A percentile compares a stretch with the other conserved stretches of the same genome.
phyloP scores from a whole-genome alignment of 2,888 invertebrate genomes.

The Lacanobia wlatinum region DNA sequence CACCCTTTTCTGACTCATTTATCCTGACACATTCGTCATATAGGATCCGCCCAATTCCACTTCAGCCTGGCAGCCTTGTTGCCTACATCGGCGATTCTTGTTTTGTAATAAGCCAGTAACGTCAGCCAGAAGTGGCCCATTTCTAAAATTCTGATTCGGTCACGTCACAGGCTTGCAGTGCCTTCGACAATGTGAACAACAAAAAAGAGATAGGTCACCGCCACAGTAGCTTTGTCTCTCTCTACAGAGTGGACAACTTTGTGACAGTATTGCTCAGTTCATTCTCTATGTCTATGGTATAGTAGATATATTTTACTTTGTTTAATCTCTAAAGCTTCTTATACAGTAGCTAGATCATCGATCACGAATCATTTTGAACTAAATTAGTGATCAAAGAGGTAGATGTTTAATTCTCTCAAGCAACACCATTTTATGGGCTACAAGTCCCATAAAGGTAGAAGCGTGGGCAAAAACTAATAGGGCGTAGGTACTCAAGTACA shows the following conservation, averaged over 20 bases:
- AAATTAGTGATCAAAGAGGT: neutral
- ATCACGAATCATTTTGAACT: no score
- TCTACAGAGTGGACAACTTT: neutral
- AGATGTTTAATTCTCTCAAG: neutral
- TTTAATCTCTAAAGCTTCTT: neutral
- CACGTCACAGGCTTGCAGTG: neutral
- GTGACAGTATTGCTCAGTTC: neutral
- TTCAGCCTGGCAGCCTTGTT: neutral
- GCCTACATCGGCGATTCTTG: no score
- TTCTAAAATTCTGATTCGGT: no score
- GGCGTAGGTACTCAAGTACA: conserved; percentile 12
- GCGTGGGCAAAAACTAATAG: conserved; percentile 10
- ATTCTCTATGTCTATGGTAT: neutral
- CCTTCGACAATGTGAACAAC: neutral
- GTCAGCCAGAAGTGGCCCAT: no score
- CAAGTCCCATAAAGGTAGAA: neutral
- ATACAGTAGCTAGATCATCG: no score
- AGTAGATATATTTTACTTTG: no score
- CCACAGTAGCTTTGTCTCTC: neutral
- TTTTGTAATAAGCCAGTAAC: no score
- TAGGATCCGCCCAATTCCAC: neutral
- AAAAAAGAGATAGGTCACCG: neutral
- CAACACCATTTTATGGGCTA: conserved; percentile 1
- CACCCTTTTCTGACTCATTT: no score
- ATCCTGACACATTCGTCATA: no score